Evolutionary conservation across 1,140 invertebrate genomes (phyloP), one percentile per base, ranked within the genome.

Genomic region (Grapholita molesta): DNA sequence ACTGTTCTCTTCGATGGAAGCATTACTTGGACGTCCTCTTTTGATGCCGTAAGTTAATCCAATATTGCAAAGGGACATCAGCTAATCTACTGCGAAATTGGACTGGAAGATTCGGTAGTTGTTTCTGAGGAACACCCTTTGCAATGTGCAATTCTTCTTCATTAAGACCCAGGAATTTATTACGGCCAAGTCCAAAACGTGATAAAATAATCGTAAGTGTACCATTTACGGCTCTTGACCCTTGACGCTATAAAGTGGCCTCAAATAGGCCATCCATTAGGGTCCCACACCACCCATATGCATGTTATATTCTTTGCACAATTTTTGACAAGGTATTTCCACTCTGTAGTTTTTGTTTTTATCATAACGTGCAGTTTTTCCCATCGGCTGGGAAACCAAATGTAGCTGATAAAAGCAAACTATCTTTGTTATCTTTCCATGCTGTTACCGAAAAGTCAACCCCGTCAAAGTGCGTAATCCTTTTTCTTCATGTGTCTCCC

Each of bases 221-320:
- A 82, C 80, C 80, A 86, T 70, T 82, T 85, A 77, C 74, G 77
- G 69, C 72, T 76, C 67, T 73, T 83, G 2, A 88, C 76, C 73
- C 24, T n/a, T 71, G 68, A 85, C 87, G 69, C 76, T 66, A 73
- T 92, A n/a, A n/a, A 88, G 66, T 86, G 79, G 64, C 82, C 82
- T 72, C n/a, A 91, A 81, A 74, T 92, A 83, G n/a, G 70, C 83
- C 88, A 80, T 92, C 91, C 70, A 83, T 84, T 57, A 92, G 78
- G 70, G n/a, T n/a, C 86, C 82, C 61, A 88, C 83, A 70, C 84
- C 82, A 64, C 78, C 73, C 82, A 84, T 83, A 70, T 85, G 76
- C 57, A 70, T 70, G 74, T 83, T 86, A 67, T 86, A 80, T 24
- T 80, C 74, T 74, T 79, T 35, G 64, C 79, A 71, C 68, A 78